phyloP scores from a whole-genome alignment of 2,797 vertebrate species.

The Coracias cyanogaster region DNA sequence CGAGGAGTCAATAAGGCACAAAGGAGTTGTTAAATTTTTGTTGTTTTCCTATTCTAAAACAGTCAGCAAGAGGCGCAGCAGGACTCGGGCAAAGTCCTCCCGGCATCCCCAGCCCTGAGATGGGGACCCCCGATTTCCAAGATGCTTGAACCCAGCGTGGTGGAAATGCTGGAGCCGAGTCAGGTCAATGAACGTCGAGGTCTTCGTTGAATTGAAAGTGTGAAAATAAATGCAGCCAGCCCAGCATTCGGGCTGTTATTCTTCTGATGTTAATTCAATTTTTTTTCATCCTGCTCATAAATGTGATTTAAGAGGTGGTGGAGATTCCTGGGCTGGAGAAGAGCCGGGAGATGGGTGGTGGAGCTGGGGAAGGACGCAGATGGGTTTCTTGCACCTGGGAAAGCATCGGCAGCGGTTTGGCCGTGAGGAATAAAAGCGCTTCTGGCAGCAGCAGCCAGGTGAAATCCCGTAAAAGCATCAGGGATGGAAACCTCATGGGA shows the following conservation, averaged over 20 bases:
- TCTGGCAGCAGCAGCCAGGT: not conserved
- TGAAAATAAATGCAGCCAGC: slow-evolving; percentile 12
- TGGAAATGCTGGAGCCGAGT: not conserved
- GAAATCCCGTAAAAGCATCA: not conserved
- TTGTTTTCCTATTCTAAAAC: not conserved
- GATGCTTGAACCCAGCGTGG: not conserved
- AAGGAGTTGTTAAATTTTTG: not conserved
- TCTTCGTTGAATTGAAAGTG: slow-evolving; percentile 44
- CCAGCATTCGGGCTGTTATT: not conserved
- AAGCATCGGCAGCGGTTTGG: not conserved
- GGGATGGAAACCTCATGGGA: not conserved
- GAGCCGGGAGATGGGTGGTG: not conserved
- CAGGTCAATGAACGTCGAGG: not conserved
- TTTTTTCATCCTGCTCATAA: not conserved
- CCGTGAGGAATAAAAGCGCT: fast-evolving
- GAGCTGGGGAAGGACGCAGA: not conserved
- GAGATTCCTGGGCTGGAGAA: slow-evolving; percentile 1
- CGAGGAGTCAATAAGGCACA: not conserved
- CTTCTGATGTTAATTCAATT: not conserved
- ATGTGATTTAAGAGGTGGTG: slow-evolving; percentile 5
- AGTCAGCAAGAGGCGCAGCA: fast-evolving
- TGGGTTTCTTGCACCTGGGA: not conserved
- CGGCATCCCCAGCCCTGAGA: fast-evolving
- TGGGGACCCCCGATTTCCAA: not conserved
- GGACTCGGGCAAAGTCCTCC: not conserved